Evolutionary conservation across 2,113 vertebrate species (phyloP).

Genomic region (Carollia perspicillata): DNA sequence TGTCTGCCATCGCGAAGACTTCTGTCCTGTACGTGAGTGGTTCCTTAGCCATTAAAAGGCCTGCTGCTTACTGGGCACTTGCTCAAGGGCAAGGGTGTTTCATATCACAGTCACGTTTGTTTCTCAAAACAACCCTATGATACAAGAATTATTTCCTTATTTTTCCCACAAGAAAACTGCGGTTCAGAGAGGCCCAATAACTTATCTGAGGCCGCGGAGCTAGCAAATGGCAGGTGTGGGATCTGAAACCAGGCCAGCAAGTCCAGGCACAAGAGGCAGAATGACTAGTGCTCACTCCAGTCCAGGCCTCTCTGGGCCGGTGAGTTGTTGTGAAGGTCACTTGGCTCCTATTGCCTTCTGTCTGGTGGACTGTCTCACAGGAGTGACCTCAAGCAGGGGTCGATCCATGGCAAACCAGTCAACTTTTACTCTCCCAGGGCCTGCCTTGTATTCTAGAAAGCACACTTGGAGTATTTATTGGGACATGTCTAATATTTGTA

Average conservation of each 20-base stretch:
- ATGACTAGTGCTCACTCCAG: not conserved
- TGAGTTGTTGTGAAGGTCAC: not conserved
- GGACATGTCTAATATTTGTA: not conserved
- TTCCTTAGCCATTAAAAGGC: not conserved
- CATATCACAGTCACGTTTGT: not conserved
- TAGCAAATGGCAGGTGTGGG: not conserved
- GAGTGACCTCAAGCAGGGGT: not conserved
- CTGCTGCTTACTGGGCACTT: not conserved
- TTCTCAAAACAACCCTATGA: not conserved
- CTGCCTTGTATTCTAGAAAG: not conserved
- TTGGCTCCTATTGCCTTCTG: not conserved
- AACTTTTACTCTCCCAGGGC: not conserved
- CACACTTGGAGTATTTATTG: not conserved
- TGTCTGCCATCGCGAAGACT: not conserved
- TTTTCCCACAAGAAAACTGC: not conserved
- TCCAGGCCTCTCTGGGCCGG: not conserved
- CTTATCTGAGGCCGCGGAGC: not conserved
- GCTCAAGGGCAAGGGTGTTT: not conserved
- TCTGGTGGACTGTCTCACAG: not conserved
- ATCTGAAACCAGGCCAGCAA: not conserved
- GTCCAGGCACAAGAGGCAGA: not conserved
- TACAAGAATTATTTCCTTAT: not conserved
- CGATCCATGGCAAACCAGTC: not conserved
- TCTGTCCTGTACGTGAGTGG: not conserved
- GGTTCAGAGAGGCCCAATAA: not conserved